Base-by-base conservation (phyloP, 2,888 invertebrate genomes). In the Rhynchonema sp. region DNA sequence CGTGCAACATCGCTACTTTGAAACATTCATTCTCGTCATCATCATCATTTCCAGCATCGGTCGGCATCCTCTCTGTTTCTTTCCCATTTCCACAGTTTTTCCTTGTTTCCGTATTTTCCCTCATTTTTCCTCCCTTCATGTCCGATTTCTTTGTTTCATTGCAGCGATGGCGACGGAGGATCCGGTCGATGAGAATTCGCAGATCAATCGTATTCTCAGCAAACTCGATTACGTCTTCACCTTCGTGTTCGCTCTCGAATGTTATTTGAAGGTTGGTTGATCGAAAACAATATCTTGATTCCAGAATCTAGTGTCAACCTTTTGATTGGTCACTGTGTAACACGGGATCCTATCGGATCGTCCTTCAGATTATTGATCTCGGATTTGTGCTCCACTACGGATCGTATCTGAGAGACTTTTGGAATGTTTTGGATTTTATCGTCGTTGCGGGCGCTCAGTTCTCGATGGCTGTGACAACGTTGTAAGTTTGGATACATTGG, bases 41-140 rank as follows among this genome's bases (percentile, higher is more conserved):
- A 49, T 49, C 49, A 49, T 49, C 20, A 3, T 49, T 3, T n/a
- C n/a, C 49, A n/a, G n/a, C 49, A 49, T 49, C 23, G n/a, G n/a
- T n/a, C n/a, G n/a, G n/a, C n/a, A n/a, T n/a, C n/a, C n/a, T n/a
- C n/a, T n/a, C n/a, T n/a, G n/a, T n/a, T n/a, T n/a, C n/a, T n/a
- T n/a, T n/a, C n/a, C n/a, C n/a, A n/a, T n/a, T n/a, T n/a, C n/a
- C n/a, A n/a, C n/a, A n/a, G n/a, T n/a, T n/a, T n/a, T n/a, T n/a
- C n/a, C n/a, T n/a, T n/a, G n/a, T n/a, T n/a, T n/a, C n/a, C 83
- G 98, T 99, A 78, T 99, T 99, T 98, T 82, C 94, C 77, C 92
- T 99, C 76, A 99, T 98, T 79, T 87, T 88, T 78, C 82, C 96
- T 79, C 96, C 96, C 81, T 92, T 92, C 76, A 89, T 96, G 78